Conservation (phyloP, 1,140 invertebrate species). For the Pemphigus obesinymphae region DNA sequence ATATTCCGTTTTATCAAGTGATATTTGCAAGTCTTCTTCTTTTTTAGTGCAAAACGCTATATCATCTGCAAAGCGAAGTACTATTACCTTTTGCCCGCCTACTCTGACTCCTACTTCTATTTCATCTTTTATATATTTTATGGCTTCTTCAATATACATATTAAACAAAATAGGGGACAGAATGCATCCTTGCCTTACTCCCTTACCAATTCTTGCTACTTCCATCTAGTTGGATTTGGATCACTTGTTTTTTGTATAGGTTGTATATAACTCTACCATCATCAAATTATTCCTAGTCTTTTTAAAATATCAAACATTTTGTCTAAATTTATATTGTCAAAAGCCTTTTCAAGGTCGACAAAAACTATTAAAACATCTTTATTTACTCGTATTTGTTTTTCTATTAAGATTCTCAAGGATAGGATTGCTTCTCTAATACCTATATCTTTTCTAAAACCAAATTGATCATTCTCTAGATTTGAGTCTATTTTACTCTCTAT, state of each 20-base stretch:
- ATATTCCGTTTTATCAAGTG: background rate
- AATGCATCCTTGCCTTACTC: conserved; percentile 14
- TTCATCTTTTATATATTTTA: conserved; percentile 24
- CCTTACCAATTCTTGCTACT: too few species aligned
- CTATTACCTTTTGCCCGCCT: conserved; percentile 21
- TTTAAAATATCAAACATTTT: conserved; percentile 15
- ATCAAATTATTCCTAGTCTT: conserved; percentile 18
- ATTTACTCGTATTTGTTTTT: conserved; percentile 11
- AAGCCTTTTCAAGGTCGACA: conserved; percentile 19
- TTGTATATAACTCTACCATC: conserved; percentile 29
- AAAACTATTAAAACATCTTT: conserved; percentile 13
- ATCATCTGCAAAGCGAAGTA: conserved; percentile 42
- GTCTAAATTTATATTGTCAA: conserved; percentile 17
- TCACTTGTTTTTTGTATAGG: conserved; percentile 19
- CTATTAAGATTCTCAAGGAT: conserved; percentile 7
- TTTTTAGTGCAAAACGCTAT: conserved; percentile 16
- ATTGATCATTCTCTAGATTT: conserved; percentile 1
- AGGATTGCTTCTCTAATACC: conserved; percentile 23
- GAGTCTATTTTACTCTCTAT: conserved; percentile 5
- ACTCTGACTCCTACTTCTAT: conserved; percentile 22
- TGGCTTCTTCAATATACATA: conserved; percentile 36
- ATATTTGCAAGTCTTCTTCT: background rate
- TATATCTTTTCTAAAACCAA: conserved; percentile 20
- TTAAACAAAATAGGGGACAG: conserved; percentile 32
- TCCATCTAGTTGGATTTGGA: conserved; percentile 11